A percentile compares a stretch with the other conserved stretches of the same genome.
Evolutionary conservation across 2,888 invertebrate genomes (phyloP).

Genomic region (Muschampia plurimacula): DNA sequence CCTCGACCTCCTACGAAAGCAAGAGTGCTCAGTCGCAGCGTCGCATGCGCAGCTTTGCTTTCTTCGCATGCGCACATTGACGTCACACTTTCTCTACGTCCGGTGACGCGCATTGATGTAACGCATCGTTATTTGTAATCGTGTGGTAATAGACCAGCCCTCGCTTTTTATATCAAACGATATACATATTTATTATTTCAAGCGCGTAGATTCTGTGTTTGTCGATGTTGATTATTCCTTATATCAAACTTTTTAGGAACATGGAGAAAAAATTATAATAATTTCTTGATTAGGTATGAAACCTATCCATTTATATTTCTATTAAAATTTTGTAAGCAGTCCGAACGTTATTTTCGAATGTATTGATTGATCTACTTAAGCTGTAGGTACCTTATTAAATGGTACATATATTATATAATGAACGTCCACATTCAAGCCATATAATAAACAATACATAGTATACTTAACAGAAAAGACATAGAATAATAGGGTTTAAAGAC

Average conservation of each 20-base stretch:
- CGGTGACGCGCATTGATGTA: conserved; percentile 77
- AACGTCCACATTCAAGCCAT: too few relatives aligned
- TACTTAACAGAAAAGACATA: too few relatives aligned
- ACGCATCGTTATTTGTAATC: conserved; percentile 60
- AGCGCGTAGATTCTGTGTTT: not conserved
- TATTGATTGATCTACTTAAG: too few relatives aligned
- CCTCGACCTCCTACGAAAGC: conserved; percentile 77
- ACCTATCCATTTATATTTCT: too few relatives aligned
- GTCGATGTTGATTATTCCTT: not conserved
- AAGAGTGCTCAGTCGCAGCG: conserved; percentile 62
- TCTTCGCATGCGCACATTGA: conserved; percentile 76
- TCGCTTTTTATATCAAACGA: conserved; percentile 34
- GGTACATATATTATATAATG: too few relatives aligned
- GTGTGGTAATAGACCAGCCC: conserved; percentile 58
- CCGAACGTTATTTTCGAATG: too few relatives aligned
- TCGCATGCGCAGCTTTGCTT: conserved; percentile 80
- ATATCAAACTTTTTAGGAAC: not conserved
- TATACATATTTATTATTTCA: not conserved
- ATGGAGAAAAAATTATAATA: too few relatives aligned
- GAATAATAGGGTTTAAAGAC: too few relatives aligned
- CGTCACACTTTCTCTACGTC: conserved; percentile 79
- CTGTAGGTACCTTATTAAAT: too few relatives aligned
- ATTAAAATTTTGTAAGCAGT: too few relatives aligned
- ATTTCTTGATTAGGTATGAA: too few relatives aligned
- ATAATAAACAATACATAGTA: too few relatives aligned